A percentile compares a stretch with the other conserved stretches of the same genome.
phyloP scores from a whole-genome alignment of 2,888 invertebrate species.

The Antheraea yamamai region DNA sequence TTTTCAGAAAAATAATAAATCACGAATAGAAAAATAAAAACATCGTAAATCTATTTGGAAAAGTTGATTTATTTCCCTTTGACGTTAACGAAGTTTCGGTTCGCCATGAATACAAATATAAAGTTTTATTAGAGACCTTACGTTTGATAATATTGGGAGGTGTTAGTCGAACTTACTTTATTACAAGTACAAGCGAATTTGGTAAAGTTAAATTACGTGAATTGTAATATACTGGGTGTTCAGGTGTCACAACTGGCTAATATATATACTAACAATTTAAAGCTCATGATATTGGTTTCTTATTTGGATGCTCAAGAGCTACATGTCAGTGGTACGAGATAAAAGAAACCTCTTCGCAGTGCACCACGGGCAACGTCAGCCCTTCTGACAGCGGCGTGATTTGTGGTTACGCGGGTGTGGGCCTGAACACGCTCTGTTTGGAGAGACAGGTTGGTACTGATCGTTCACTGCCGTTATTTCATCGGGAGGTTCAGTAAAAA shows the following conservation, averaged over 20 bases:
- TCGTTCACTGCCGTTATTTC: too few species aligned
- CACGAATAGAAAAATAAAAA: not conserved
- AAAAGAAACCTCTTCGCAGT: too few species aligned
- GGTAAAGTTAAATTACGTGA: constrained; percentile 44
- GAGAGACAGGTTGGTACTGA: too few species aligned
- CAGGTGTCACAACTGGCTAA: not conserved
- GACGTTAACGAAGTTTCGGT: constrained; percentile 20
- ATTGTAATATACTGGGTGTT: constrained; percentile 23
- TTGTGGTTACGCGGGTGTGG: too few species aligned
- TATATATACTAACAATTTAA: not conserved
- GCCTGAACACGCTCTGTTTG: too few species aligned
- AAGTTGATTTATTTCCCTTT: constrained; percentile 22
- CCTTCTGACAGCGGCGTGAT: not conserved
- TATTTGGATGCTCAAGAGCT: too few species aligned
- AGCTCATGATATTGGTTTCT: too few species aligned
- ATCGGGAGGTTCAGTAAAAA: too few species aligned
- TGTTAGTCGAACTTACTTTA: constrained; percentile 32
- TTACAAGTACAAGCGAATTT: constrained; percentile 34
- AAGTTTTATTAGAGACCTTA: constrained; percentile 43
- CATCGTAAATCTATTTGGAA: constrained; percentile 10
- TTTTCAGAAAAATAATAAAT: not conserved
- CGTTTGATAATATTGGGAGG: constrained; percentile 27
- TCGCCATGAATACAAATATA: constrained; percentile 33
- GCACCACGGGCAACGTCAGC: not conserved
- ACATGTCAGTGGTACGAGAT: too few species aligned